phyloP scores from a whole-genome alignment of 1,140 invertebrate species.

The Brachionus paranguensis region DNA sequence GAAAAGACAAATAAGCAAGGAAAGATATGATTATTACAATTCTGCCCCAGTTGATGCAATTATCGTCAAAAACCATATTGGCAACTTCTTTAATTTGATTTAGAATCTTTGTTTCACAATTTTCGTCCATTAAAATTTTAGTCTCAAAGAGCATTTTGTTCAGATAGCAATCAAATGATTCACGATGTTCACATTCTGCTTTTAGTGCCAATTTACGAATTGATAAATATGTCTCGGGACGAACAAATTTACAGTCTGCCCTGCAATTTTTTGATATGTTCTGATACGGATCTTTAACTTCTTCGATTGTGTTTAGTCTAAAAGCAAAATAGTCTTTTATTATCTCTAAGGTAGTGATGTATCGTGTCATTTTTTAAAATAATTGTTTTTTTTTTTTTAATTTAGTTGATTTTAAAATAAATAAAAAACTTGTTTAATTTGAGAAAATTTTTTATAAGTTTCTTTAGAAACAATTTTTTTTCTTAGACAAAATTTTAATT shows the following conservation, averaged over 20 bases:
- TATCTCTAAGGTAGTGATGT: constrained; percentile 22
- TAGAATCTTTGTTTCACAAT: background rate
- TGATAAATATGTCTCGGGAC: background rate
- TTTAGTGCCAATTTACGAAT: constrained; percentile 6
- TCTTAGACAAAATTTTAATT: background rate
- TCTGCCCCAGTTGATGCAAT: constrained; percentile 21
- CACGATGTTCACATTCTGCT: background rate
- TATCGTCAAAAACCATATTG: constrained; percentile 12
- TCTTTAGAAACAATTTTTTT: background rate
- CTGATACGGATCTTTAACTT: background rate
- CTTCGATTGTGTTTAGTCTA: background rate
- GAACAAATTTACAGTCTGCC: background rate
- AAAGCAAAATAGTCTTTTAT: constrained; percentile 15
- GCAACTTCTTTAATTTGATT: background rate
- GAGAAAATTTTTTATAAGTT: background rate
- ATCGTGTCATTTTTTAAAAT: background rate
- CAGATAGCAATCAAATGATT: constrained; percentile 1
- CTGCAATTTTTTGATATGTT: background rate
- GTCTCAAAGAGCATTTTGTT: background rate
- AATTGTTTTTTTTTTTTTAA: background rate
- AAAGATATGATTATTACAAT: background rate
- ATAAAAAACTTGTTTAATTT: background rate
- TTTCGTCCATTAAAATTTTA: background rate
- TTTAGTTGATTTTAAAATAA: background rate
- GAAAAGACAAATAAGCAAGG: background rate